phyloP scores from a whole-genome alignment of 1,140 invertebrate species.

The Eufriesea mexicana region DNA sequence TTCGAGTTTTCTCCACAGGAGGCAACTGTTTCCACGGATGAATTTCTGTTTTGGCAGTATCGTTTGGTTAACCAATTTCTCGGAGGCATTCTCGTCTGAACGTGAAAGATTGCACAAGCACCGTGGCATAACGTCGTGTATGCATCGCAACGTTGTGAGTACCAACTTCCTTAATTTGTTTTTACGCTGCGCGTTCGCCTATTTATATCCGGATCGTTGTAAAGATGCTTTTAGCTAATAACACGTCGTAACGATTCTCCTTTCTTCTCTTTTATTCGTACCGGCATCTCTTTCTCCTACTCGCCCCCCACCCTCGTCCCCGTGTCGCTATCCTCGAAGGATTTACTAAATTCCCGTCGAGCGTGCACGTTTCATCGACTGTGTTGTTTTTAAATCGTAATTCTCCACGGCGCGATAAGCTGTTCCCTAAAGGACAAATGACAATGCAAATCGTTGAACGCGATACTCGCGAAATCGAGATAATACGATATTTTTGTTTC shows the following conservation, averaged over 20 bases:
- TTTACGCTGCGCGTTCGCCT: background rate
- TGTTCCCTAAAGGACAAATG: background rate
- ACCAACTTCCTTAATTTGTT: conserved; percentile 21
- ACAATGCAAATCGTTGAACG: background rate
- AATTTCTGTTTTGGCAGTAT: background rate
- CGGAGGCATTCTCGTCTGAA: background rate
- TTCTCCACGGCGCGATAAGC: background rate
- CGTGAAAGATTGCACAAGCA: conserved; percentile 11
- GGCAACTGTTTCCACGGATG: conserved; percentile 4
- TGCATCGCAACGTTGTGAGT: background rate
- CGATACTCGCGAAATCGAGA: background rate
- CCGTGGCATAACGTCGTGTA: background rate
- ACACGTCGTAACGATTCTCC: background rate
- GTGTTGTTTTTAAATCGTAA: background rate
- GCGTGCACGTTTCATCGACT: background rate
- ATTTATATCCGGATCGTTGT: conserved; percentile 13
- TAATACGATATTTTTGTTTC: background rate
- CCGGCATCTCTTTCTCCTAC: background rate
- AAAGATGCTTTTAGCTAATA: conserved; percentile 39
- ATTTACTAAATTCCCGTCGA: background rate
- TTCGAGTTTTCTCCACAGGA: background rate
- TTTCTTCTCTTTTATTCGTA: background rate
- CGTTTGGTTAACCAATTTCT: conserved; percentile 26
- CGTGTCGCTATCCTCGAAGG: background rate
- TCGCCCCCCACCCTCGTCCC: background rate